Conservation (phyloP, 2,888 invertebrate genomes). For the Lagria hirta region DNA sequence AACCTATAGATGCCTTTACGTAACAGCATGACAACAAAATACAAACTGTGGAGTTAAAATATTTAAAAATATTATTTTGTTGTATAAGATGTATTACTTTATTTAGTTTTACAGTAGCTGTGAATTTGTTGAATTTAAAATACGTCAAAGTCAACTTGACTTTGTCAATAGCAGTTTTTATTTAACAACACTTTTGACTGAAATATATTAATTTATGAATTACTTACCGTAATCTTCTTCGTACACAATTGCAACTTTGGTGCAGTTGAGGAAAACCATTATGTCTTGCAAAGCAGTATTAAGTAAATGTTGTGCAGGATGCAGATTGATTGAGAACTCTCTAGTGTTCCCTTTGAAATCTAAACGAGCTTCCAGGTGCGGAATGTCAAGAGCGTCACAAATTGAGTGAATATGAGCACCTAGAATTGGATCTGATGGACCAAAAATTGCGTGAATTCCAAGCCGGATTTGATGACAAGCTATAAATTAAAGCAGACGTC, state of each 20-base stretch:
- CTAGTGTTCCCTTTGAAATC: slow-evolving; percentile 61
- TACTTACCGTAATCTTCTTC: slow-evolving; percentile 72
- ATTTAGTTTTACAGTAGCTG: too few relatives aligned
- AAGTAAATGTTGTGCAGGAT: slow-evolving; percentile 72
- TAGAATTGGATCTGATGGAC: slow-evolving; percentile 72
- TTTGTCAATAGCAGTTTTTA: too few relatives aligned
- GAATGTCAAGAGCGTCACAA: slow-evolving; percentile 78
- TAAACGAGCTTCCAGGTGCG: slow-evolving; percentile 72
- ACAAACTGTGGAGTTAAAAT: too few relatives aligned
- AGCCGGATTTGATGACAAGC: slow-evolving; percentile 70
- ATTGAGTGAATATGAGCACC: slow-evolving; percentile 78
- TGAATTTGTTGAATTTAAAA: too few relatives aligned
- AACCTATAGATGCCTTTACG: too few relatives aligned
- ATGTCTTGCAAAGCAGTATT: slow-evolving; percentile 75
- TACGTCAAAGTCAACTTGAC: too few relatives aligned
- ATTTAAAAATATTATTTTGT: too few relatives aligned
- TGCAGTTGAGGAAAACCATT: slow-evolving; percentile 78
- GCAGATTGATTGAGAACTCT: slow-evolving; percentile 76
- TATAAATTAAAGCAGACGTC: slow-evolving; percentile 47
- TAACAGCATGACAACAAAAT: too few relatives aligned
- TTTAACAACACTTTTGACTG: too few relatives aligned
- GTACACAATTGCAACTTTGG: slow-evolving; percentile 75
- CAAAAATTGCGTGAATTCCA: slow-evolving; percentile 76
- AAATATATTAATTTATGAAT: not conserved
- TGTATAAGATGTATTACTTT: too few relatives aligned